These are phyloP conservation scores for Oligia fasciuncula DNA, from an alignment of 2,888 invertebrate species.

Conservation along the genomic window DNA sequence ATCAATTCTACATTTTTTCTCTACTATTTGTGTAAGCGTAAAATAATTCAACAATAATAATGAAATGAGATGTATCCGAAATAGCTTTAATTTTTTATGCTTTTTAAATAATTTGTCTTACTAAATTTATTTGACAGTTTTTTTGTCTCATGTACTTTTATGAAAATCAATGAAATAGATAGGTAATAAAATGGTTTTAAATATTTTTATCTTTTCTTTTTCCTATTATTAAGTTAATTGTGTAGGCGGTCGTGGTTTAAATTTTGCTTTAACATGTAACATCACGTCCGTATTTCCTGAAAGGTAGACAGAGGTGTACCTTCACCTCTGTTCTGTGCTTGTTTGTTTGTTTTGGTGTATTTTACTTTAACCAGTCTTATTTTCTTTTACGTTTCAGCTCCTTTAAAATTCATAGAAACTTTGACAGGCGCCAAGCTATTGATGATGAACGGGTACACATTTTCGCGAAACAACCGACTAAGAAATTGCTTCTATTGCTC, in stretches of 20 bases:
- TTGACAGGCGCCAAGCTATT: slow-evolving; percentile 30
- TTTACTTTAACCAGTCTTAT: background rate
- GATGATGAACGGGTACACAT: slow-evolving; percentile 50
- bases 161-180: background rate
- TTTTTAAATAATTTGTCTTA: background rate
- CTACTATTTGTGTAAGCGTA: background rate
- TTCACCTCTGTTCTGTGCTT: background rate
- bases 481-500: slow-evolving; percentile 51
- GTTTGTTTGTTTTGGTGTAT: background rate
- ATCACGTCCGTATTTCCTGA: no score
- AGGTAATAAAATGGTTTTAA: background rate
- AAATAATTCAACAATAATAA: background rate
- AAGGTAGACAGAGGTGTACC: background rate
- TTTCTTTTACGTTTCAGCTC: slow-evolving; percentile 17
- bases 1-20: background rate
- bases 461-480: slow-evolving; percentile 25
- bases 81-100: background rate
- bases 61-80: background rate
- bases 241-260: background rate
- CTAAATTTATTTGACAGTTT: background rate
- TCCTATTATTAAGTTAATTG: background rate
- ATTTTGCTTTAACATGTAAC: no score
- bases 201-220: background rate
- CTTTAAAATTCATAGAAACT: slow-evolving; percentile 38
- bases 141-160: background rate